A percentile compares a stretch with the other conserved stretches of the same genome.
Conservation (phyloP, 2,797 vertebrate species). For the Lithobates sylvaticus region DNA sequence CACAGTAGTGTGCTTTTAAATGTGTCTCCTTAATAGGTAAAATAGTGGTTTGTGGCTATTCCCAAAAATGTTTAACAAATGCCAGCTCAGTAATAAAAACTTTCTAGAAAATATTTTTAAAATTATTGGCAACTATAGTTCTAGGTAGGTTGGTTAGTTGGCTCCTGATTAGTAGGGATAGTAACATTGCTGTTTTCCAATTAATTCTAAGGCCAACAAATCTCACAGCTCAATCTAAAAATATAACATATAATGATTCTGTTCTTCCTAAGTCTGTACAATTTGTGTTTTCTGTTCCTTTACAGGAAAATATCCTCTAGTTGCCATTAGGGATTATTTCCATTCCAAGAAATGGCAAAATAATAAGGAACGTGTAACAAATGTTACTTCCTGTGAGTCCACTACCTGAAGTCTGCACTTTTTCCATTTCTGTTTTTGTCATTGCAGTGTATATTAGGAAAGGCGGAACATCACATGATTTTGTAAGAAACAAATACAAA, state of each 20-base stretch:
- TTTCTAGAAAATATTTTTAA: too few species aligned
- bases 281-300: constrained; percentile 1
- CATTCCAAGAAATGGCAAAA: constrained; percentile 14
- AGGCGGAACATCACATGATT: not conserved
- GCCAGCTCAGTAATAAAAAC: too few species aligned
- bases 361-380: not conserved
- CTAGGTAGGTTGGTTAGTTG: too few species aligned
- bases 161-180: too few species aligned
- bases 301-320: not conserved
- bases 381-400: not conserved
- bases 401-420: not conserved
- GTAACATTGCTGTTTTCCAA: too few species aligned
- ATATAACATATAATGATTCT: not conserved
- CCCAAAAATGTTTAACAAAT: too few species aligned
- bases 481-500: not conserved
- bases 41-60: too few species aligned
- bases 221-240: not conserved
- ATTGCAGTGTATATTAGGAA: not conserved
- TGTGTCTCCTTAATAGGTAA: too few species aligned
- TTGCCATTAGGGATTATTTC: not conserved
- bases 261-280: not conserved
- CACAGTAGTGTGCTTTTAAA: too few species aligned
- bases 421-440: constrained; percentile 26
- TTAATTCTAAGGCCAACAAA: too few species aligned
- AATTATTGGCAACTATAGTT: too few species aligned